These are phyloP conservation scores for Heterocephalus glaber DNA, from an alignment of 2,113 vertebrate species.

Conservation along the genomic window DNA sequence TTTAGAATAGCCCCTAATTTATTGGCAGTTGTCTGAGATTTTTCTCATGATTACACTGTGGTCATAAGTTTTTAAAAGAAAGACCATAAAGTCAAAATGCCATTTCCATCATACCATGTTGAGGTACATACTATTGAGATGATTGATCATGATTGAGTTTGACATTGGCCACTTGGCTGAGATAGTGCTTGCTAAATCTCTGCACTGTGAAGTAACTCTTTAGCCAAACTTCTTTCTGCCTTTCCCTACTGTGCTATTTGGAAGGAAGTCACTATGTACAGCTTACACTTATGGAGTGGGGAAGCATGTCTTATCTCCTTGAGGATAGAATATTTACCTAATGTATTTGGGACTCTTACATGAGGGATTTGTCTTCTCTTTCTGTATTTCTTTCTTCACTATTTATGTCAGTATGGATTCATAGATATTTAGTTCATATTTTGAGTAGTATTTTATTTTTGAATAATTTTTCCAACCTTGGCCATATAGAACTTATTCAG, in stretches of 20 bases:
- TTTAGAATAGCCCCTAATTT: background rate
- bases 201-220: background rate
- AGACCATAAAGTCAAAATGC: background rate
- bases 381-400: no score
- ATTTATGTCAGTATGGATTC: no score
- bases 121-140: background rate
- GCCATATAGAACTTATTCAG: no score
- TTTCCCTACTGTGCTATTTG: background rate
- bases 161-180: background rate
- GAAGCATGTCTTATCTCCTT: no score
- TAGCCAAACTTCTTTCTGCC: background rate
- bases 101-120: background rate
- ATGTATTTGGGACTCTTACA: no score
- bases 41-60: background rate
- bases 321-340: no score
- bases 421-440: no score
- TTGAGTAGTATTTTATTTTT: no score
- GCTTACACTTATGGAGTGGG: no score
- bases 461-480: no score
- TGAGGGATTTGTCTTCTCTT: no score
- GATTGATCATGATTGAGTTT: background rate
- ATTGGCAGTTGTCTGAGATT: background rate
- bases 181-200: background rate
- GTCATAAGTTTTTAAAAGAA: background rate
- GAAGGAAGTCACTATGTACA: background rate